These are phyloP conservation scores for Lepisosteus osseus DNA, from an alignment of 2,113 vertebrate species.

Conservation along the genomic window DNA sequence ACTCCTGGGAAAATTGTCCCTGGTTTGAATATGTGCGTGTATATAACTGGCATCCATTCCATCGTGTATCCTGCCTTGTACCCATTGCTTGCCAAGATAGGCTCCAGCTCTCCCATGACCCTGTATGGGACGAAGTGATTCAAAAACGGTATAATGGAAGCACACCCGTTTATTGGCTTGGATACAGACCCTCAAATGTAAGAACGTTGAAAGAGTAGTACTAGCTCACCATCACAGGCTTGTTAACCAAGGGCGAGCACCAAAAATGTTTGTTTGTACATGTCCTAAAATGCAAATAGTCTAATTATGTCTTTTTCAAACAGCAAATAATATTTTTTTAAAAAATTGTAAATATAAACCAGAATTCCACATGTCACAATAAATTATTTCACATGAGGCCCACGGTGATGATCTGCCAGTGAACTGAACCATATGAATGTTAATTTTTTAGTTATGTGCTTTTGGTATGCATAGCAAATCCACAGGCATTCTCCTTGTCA, in stretches of 20 bases:
- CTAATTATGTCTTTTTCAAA: neutral
- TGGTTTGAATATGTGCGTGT: no score
- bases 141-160: no score
- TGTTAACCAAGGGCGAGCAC: neutral
- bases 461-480: conserved; percentile 25
- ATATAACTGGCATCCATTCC: no score
- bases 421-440: conserved; percentile 17
- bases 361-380: conserved; percentile 18
- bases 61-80: no score
- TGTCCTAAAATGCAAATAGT: conserved; percentile 7
- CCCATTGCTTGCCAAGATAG: no score
- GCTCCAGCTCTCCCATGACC: no score
- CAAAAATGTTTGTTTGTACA: conserved; percentile 19
- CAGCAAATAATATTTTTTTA: conserved; percentile 5
- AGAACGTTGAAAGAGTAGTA: conserved; percentile 2
- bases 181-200: neutral
- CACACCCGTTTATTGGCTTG: no score
- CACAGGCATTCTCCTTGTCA: conserved; percentile 14
- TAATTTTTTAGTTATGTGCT: conserved; percentile 21
- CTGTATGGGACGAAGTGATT: no score
- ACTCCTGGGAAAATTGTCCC: no score
- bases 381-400: conserved; percentile 19
- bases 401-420: neutral
- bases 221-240: neutral
- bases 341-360: neutral